Conservation (phyloP, 2,888 invertebrate species). For the Podabrus alpinus region DNA sequence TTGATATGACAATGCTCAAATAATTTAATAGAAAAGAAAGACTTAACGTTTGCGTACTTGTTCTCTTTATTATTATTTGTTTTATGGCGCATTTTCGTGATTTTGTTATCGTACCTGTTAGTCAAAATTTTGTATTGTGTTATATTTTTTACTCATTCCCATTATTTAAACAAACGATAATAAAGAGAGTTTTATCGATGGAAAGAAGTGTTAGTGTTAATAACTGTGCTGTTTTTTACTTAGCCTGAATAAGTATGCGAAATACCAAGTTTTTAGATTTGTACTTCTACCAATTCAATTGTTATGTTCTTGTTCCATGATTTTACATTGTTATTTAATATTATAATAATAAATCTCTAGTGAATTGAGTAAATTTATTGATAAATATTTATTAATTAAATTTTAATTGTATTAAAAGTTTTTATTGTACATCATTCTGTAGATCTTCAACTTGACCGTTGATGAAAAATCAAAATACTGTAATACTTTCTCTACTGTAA, state of each 20-base stretch:
- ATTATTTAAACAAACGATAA: constrained; percentile 3
- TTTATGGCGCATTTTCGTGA: constrained; percentile 1
- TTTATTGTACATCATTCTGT: constrained; percentile 21
- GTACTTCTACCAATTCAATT: constrained; percentile 10
- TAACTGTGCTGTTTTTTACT: constrained; percentile 18
- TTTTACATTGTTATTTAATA: constrained; percentile 16
- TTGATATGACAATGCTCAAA: constrained; percentile 19
- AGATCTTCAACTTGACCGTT: constrained; percentile 5
- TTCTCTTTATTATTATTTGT: constrained; percentile 18
- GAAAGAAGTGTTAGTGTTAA: constrained; percentile 25
- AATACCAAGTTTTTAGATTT: constrained; percentile 16
- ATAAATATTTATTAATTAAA: constrained; percentile 16
- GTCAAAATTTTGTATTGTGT: not conserved
- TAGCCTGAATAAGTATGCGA: constrained; percentile 15
- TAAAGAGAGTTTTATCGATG: constrained; percentile 16
- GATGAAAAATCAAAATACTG: constrained; percentile 14
- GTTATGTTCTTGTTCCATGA: constrained; percentile 22
- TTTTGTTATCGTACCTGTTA: not conserved
- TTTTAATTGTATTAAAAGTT: constrained; percentile 17
- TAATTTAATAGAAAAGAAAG: constrained; percentile 21
- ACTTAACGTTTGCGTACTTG: constrained; percentile 7
- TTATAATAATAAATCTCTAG: not conserved
- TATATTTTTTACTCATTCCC: not conserved
- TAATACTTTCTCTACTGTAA: constrained; percentile 14
- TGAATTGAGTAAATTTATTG: constrained; percentile 5